Evolutionary conservation across 2,113 vertebrate genomes (phyloP).

Genomic region (Periophthalmodon schlosseri): DNA sequence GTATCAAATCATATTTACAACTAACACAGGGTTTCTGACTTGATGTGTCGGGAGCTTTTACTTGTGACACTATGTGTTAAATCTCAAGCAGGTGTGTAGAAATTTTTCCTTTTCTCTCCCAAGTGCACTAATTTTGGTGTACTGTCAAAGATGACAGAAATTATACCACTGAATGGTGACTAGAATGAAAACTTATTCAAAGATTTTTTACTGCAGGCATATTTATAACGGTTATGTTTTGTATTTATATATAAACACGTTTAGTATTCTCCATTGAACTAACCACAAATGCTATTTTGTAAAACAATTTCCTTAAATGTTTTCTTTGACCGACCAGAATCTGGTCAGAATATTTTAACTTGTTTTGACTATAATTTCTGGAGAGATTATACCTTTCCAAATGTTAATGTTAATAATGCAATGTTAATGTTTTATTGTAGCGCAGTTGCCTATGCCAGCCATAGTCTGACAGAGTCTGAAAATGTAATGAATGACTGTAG

Average conservation of each 20-base stretch:
- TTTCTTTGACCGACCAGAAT: conserved; percentile 39
- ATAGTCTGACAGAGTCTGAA: conserved; percentile 25
- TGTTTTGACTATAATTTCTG: conserved; percentile 31
- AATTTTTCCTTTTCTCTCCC: conserved; percentile 11
- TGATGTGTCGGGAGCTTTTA: conserved; percentile 31
- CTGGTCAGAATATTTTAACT: conserved; percentile 50
- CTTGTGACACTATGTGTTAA: conserved; percentile 47
- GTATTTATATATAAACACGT: conserved; percentile 37
- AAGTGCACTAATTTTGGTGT: conserved; percentile 5
- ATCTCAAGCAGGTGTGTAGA: conserved; percentile 21
- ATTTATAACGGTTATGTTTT: conserved; percentile 46
- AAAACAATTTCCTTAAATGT: conserved; percentile 18
- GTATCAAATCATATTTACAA: neutral
- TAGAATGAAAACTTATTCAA: conserved; percentile 26
- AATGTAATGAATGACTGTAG: conserved; percentile 25
- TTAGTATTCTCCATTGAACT: conserved; percentile 22
- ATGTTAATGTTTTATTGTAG: conserved; percentile 46
- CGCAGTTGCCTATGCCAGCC: conserved; percentile 34
- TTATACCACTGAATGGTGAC: conserved; percentile 12
- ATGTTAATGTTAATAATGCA: conserved; percentile 45
- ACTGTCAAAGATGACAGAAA: conserved; percentile 2
- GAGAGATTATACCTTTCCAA: conserved; percentile 54
- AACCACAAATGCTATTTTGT: conserved; percentile 15
- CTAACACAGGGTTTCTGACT: conserved; percentile 31
- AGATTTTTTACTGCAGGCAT: conserved; percentile 21